Evolutionary conservation across 2,113 vertebrate genomes (phyloP).

Genomic region (Pollachius pollachius): DNA sequence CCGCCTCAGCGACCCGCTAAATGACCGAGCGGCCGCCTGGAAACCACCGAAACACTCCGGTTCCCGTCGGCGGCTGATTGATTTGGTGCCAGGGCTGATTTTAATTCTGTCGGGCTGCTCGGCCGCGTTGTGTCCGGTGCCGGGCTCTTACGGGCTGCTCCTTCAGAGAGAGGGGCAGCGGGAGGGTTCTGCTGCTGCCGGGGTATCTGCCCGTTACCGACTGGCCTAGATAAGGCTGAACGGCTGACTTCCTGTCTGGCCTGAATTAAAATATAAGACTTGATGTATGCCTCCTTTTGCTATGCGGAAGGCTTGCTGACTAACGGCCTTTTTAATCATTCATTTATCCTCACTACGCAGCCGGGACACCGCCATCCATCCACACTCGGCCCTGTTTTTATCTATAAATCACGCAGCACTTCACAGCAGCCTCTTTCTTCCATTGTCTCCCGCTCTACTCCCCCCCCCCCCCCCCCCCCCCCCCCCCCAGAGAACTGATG

Average conservation of each 20-base stretch:
- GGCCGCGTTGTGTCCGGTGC: slow-evolving; percentile 4
- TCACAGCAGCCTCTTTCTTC: slow-evolving; percentile 23
- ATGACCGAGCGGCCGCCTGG: background rate
- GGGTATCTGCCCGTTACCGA: no score
- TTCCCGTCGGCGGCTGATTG: slow-evolving; percentile 38
- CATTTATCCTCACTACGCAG: slow-evolving; percentile 61
- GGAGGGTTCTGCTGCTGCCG: background rate
- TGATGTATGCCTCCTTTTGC: slow-evolving; percentile 54
- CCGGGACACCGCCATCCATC: slow-evolving; percentile 50
- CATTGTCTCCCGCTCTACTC: slow-evolving; percentile 46
- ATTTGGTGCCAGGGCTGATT: slow-evolving; percentile 24
- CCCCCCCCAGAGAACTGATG: slow-evolving; percentile 82
- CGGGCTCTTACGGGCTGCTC: slow-evolving; percentile 8
- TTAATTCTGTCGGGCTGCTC: slow-evolving; percentile 28
- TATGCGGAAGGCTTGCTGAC: slow-evolving; percentile 55
- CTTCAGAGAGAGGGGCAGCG: slow-evolving; percentile 7
- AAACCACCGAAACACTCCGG: slow-evolving; percentile 15
- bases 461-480: slow-evolving; percentile 33
- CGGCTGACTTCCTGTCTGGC: slow-evolving; percentile 59
- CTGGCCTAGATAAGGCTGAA: slow-evolving; percentile 59
- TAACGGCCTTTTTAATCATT: slow-evolving; percentile 69
- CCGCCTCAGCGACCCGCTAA: background rate
- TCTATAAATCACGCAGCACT: slow-evolving; percentile 56
- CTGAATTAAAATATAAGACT: slow-evolving; percentile 51
- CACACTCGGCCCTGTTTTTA: slow-evolving; percentile 45